Evolutionary conservation across 2,113 vertebrate species (phyloP), one percentile per base, ranked within the genome.

Genomic region (Lepidothrix coronata): DNA sequence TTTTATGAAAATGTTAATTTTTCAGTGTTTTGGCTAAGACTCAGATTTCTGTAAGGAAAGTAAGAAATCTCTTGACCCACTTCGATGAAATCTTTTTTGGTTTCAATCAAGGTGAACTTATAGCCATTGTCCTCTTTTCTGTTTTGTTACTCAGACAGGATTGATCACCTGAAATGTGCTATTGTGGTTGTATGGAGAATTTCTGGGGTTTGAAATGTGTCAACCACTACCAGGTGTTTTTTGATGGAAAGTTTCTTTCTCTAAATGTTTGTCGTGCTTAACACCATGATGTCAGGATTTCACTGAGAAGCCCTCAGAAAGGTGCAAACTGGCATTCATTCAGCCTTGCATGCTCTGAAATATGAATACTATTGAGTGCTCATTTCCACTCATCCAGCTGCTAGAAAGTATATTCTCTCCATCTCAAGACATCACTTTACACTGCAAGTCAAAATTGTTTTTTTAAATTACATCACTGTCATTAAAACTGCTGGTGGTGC

Each of bases 401-500:
- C 91, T 84, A 49, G 70, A 85, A 93, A 66, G 82, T 67, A 46
- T 58, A 67, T 76, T 80, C 31, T 48, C 54, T 73, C 63, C 79
- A 37, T 58, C 52, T 70, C 77, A 73, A 87, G 57, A 55, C 46
- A 35, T 83, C n/a, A 8, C 39, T 73, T 81, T 23, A 44, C n/a
- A n/a, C 63, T 33, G 37, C 74, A 63, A 94, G 95, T 93, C 88
- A 66, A 94, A 94, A 63, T 23, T 94, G 85, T 91, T 94, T 57
- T 91, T 94, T 96, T 91, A 95, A 91, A 96, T 95, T 78, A 95
- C 95, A 85, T 96, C 88, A 95, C 57, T 92, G 70, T 70, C 80
- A 66, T 96, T 97, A 96, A 97, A 96, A 66, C n/a, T 61, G 70
- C 65, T 11, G 8, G 70, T 35, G 72, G 84, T 82, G 73, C 72